Evolutionary conservation across 2,113 vertebrate genomes (phyloP), one percentile per base, ranked within the genome.

Genomic region (Chamaea fasciata): DNA sequence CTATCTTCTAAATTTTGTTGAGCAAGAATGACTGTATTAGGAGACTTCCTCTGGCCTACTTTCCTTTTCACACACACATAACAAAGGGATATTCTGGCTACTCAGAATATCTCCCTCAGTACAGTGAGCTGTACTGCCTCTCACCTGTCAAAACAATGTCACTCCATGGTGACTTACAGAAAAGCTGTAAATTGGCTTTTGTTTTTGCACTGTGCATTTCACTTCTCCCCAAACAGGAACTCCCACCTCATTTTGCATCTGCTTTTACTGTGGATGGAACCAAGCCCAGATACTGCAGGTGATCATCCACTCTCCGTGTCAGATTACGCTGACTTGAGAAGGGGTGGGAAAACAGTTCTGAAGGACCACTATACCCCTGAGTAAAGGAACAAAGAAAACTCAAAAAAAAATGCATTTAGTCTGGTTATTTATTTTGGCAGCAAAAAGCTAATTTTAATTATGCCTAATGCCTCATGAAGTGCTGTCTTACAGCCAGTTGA

Each of bases 101-200:
- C 52, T 80, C 39, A 41, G 47, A 96, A 33, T 70, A 26, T 70
- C n/a, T 79, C 62, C 35, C 70, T 74, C 47, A n/a, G 42, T 84
- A 57, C 73, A 86, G 33, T 19, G 57, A 87, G 62, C 22, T 87
- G 30, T 50, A 35, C 56, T 60, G 56, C 80, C 75, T 93, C 85
- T 81, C 94, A 93, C 85, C 76, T 97, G 90, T 94, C 92, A 83
- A 94, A 97, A 96, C 49, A 83, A 56, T 68, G 69, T 78, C 79
- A 68, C 28, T 92, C 47, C 59, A 49, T 7, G 21, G 28, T 23
- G 59, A 90, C 64, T 79, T 88, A 67, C 4, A 81, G 68, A 89
- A 83, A 87, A 96, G 53, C 73, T 92, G 90, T 83, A 89, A 95
- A 96, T 57, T 87, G 73, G 31, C 76, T 93, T 95, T 92, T 94